Evolutionary conservation across 2,888 invertebrate genomes (phyloP).

Genomic region (Fragum fragum): DNA sequence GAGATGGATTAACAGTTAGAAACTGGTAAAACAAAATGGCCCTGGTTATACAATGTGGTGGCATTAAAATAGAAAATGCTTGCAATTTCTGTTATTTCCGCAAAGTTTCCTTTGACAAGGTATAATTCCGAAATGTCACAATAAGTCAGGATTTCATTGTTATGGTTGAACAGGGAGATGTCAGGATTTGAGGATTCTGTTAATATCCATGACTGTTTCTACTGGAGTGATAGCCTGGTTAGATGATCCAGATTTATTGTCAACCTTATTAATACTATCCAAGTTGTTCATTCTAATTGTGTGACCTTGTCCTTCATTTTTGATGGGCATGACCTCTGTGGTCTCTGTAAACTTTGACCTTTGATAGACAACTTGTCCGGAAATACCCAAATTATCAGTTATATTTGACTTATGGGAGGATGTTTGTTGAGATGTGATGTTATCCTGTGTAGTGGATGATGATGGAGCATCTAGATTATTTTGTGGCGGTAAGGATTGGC

Average conservation of each 20-base stretch:
- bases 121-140: too few species aligned
- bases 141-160: too few species aligned
- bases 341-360: conserved; percentile 26
- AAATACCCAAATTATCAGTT: not conserved
- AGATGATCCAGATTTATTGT: not conserved
- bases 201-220: conserved; percentile 11
- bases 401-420: not conserved
- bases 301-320: conserved; percentile 25
- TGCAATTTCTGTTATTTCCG: too few species aligned
- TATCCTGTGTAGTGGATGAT: not conserved
- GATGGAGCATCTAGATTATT: conserved; percentile 1
- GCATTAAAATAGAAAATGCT: too few species aligned
- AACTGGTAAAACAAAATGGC: too few species aligned
- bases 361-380: conserved; percentile 10
- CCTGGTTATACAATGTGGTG: too few species aligned
- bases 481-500: conserved; percentile 21
- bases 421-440: not conserved
- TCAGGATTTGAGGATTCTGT: conserved; percentile 6
- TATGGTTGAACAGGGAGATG: too few species aligned
- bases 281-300: conserved; percentile 17
- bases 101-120: too few species aligned
- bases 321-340: conserved; percentile 18
- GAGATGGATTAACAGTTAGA: too few species aligned
- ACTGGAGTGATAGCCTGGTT: conserved; percentile 31
- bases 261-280: conserved; percentile 23